Evolutionary conservation across 2,888 invertebrate genomes (phyloP), one percentile per base, ranked within the genome.

Genomic region (Meloe dianella): DNA sequence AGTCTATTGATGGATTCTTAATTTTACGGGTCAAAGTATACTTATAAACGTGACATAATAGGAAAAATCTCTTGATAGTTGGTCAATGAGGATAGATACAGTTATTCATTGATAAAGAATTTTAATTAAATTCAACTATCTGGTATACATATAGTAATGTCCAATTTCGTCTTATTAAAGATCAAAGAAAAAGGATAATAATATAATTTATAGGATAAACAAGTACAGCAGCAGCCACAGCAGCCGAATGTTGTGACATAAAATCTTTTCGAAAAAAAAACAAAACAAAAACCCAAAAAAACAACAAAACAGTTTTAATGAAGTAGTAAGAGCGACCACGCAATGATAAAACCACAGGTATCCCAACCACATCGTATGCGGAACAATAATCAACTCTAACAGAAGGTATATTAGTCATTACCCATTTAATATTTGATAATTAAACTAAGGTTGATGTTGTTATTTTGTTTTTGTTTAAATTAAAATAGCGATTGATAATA

Each of bases 321-420:
- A 69, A 71, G 71, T 60, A 69, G 71, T 69, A 71, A 69, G n/a
- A 65, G 69, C 71, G 56, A 68, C 66, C 69, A 66, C 68, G 71
- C 71, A 68, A 68, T 71, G 67, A 67, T 71, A 69, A 71, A 69
- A 71, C 71, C 71, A 59, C 71, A 71, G 69, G 69, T 62, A 71
- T 71, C 51, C 67, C 67, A 63, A 60, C 66, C 57, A 63, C 63
- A 66, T 60, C 61, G 57, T 66, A 56, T 54, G 59, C 59, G 60
- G 51, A 35, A 59, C 54, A 66, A 66, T 57, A 61, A 65, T 58
- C n/a, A 38, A 38, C 10, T 14, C 38, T n/a, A 38, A 38, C 38
- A n/a, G 38, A 38, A 14, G 14, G 38, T 14, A 14, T 38, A 38
- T 38, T 38, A 38, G 38, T 38, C 38, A 38, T 38, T 38, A 38